phyloP scores from a whole-genome alignment of 2,113 vertebrate species.

The Petrocephalus microphthalmus region DNA sequence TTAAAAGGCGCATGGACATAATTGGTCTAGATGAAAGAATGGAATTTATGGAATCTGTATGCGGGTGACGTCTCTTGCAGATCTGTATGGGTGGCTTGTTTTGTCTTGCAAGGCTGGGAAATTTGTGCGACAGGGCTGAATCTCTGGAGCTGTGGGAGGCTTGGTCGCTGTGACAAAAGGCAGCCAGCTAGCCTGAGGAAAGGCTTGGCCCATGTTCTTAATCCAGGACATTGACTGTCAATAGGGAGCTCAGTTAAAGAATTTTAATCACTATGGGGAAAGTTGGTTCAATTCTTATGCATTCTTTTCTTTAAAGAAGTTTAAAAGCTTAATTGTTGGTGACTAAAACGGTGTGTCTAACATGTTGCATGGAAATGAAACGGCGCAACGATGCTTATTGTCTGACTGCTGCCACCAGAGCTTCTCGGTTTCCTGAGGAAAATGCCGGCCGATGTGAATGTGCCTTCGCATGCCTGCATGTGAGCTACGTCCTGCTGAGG shows the following conservation, averaged over 20 bases:
- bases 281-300: background rate
- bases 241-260: background rate
- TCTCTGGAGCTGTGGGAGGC: background rate
- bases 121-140: background rate
- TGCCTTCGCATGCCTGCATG: background rate
- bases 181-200: background rate
- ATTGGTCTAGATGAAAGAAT: background rate
- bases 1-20: background rate
- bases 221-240: constrained; percentile 1
- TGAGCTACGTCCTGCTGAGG: background rate
- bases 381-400: background rate
- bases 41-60: background rate
- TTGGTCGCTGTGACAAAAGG: background rate
- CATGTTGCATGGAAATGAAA: background rate
- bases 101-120: background rate
- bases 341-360: background rate
- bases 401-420: background rate
- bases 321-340: background rate
- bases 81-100: background rate
- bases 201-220: background rate
- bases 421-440: background rate
- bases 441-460: background rate
- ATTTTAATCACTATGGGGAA: background rate
- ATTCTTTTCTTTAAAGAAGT: background rate
- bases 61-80: background rate